phyloP scores from a whole-genome alignment of 2,888 invertebrate genomes.

The Drosophila mimica region DNA sequence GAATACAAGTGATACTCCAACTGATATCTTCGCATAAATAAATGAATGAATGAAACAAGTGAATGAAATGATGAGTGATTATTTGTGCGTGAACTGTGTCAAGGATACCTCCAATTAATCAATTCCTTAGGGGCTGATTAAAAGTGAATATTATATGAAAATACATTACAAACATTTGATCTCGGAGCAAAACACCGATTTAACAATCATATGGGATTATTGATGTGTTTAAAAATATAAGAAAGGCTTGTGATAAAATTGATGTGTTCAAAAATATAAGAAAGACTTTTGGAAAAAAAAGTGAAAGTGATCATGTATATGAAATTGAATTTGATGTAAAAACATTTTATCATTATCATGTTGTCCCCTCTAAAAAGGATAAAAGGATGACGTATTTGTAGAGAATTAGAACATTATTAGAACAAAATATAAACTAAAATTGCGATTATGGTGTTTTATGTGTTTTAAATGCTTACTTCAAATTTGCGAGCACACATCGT shows the following conservation, averaged over 20 bases:
- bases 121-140: not conserved
- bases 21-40: conserved; percentile 2
- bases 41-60: conserved; percentile 7
- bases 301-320: not conserved
- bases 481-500: conserved; percentile 31
- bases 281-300: not conserved
- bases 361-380: not conserved
- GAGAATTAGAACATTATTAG: no score
- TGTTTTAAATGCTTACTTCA: not conserved
- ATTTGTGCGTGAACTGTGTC: conserved; percentile 16
- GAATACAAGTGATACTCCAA: not conserved
- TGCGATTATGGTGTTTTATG: not conserved
- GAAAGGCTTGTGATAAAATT: not conserved
- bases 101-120: conserved; percentile 13
- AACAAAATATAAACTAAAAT: not conserved
- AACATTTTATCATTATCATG: not conserved
- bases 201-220: not conserved
- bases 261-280: not conserved
- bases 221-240: not conserved
- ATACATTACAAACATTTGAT: not conserved
- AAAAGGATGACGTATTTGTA: not conserved
- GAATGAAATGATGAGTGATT: conserved; percentile 2
- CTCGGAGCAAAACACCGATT: not conserved
- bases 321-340: not conserved
- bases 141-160: not conserved